Conservation (phyloP, 2,888 invertebrate genomes). For the Chelonus formosanus region DNA sequence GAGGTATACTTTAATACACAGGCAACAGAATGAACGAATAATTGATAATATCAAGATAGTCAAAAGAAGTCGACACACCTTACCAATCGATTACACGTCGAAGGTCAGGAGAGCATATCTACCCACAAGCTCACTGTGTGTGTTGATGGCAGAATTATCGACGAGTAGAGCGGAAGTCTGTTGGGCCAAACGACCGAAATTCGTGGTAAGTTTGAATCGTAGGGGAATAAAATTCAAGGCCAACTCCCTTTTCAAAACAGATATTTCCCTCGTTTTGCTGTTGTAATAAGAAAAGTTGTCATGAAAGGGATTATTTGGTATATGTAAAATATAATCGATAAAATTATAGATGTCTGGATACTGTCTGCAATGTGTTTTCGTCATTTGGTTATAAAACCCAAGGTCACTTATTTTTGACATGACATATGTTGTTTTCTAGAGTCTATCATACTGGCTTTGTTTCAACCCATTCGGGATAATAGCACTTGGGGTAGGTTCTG, state of each 20-base stretch:
- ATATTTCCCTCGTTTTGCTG: background rate
- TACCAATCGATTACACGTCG: conserved; percentile 29
- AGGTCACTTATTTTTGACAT: conserved; percentile 18
- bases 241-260: conserved; percentile 21
- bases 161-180: conserved; percentile 28
- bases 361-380: conserved; percentile 12
- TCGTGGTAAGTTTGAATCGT: conserved; percentile 17
- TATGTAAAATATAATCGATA: background rate
- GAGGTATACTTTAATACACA: too few species aligned
- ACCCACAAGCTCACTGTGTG: conserved; percentile 7
- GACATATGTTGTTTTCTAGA: conserved; percentile 19
- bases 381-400: conserved; percentile 4
- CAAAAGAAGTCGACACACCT: conserved; percentile 17
- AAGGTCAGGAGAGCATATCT: conserved; percentile 32
- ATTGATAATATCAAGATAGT: conserved; percentile 1
- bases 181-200: conserved; percentile 28
- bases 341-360: conserved; percentile 1
- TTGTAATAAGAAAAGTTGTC: background rate
- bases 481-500: conserved; percentile 52
- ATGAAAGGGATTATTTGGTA: background rate
- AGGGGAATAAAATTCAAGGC: conserved; percentile 21
- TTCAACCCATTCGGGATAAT: too few species aligned
- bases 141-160: conserved; percentile 30
- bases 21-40: background rate
- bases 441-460: too few species aligned